Percentiles rank a stretch among this genome's conserved stretches.
These are phyloP conservation scores for Bicyclus anynana DNA, from an alignment of 1,140 invertebrate species.

Conservation along the genomic window DNA sequence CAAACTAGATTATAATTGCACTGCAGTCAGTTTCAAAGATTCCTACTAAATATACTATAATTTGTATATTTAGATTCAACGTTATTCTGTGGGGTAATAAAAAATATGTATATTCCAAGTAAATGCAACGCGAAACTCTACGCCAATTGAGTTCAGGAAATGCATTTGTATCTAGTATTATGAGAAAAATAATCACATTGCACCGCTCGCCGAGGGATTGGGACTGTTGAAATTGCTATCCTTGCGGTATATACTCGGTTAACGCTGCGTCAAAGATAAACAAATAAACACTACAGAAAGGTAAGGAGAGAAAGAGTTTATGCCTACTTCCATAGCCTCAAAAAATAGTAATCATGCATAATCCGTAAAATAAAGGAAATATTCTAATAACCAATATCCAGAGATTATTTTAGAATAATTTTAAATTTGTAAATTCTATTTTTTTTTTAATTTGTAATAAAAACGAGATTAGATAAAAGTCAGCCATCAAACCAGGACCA, in stretches of 20 bases:
- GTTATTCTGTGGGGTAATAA: neutral
- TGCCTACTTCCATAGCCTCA: neutral
- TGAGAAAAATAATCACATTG: constrained; percentile 14
- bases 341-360: too few species aligned
- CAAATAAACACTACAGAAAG: neutral
- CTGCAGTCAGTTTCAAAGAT: too few species aligned
- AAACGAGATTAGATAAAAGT: too few species aligned
- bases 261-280: neutral
- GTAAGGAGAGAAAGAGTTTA: neutral
- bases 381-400: too few species aligned
- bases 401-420: too few species aligned
- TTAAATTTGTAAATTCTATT: too few species aligned
- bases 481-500: too few species aligned
- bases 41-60: too few species aligned
- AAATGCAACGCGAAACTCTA: neutral
- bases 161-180: constrained; percentile 13
- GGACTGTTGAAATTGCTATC: constrained; percentile 10
- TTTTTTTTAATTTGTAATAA: too few species aligned
- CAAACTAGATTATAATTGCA: too few species aligned
- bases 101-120: neutral
- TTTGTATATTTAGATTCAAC: too few species aligned
- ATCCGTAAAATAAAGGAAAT: too few species aligned
- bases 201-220: constrained; percentile 9
- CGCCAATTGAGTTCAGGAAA: neutral
- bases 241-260: constrained; percentile 7